Base-by-base conservation (phyloP, 2,888 invertebrate species). In the Dicyrtoma fusca region DNA sequence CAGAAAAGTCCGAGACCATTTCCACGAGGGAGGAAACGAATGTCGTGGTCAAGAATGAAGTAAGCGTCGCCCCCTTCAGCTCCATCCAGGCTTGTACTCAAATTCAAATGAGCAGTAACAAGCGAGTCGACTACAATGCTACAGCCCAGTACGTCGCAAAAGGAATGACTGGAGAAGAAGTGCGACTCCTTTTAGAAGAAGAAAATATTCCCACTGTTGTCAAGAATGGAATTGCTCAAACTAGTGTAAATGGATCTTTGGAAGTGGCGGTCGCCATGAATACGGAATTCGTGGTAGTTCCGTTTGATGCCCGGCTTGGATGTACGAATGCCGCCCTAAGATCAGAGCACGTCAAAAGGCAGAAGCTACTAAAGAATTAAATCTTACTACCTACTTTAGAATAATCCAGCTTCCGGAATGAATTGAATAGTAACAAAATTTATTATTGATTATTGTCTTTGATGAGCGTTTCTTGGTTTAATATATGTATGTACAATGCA, bases 1-100 rank as follows among this genome's bases (percentile, higher is more conserved):
- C 8, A 17, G 25, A n/a, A 0, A 26, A 55, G 1, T 19, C 10
- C 1, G 66, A 72, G 45, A 34, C 34, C 1, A 13, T 45, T 5
- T 44, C 45, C 10, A 72, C 72, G 4, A 34, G 0, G 1, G 72
- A 72, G 49, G 14, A 19, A 3, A 72, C 55, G 6, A 61, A 59
- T 44, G 47, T 72, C 14, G 13, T 51, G 25, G 72, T 72, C 0
- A 72, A 23, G 6, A 34, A 63, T 4, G 1, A 5, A 0, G 51
- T 72, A 0, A 23, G 6, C 1, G 61, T 72, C 0, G 61, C 66
- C 0, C 34, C 59, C 1, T 34, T 14, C 11, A 61, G 51, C 4
- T 49, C 66, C 14, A 25, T 72, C 10, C 72, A 72, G 51, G 72
- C 66, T 14, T 72, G 72, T 19, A 47, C 72, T 6, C 6, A 49